Evolutionary conservation across 2,113 vertebrate species (phyloP), one percentile per base, ranked within the genome.

Genomic region (Nipponia nippon): DNA sequence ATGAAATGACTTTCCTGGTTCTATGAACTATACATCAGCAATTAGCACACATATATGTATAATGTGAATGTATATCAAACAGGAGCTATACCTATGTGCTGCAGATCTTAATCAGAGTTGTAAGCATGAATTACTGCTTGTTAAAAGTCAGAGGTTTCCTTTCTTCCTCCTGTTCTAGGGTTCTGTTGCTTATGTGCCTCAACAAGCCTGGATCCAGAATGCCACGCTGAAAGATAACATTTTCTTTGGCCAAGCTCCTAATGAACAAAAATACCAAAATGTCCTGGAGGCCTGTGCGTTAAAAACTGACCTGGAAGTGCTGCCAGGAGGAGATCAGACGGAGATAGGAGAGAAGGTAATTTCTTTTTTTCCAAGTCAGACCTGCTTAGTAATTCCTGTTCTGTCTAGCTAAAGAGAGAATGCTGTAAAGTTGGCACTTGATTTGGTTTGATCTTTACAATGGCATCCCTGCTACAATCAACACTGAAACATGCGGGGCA

Each of bases 151-250:
- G 44, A 65, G 47, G 8, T 86, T 97, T 92, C 65, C 10, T 75
- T 53, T 88, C 38, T 67, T 78, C 69, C 7, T 56, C 32, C 29
- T 40, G 5, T 87, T 90, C 19, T 53, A 99, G 99, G 99, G 99
- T 9, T 99, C 99, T 9, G 98, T 99, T 95, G 99, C 99, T 19
- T 99, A 99, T 2, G 99, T 99, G 58, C 99, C 99, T 34, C 99
- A 99, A 95, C 99, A 99, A 96, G 99, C 99, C 15, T 99, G 99
- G 99, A 99, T 99, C 94, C 99, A 99, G 98, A 99, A 99, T 9
- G 98, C 98, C 94, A 99, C 99, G 0, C 97, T 99, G 93, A 99
- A 99, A 94, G 99, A 99, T 91, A 99, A 99, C 76, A 99, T 99
- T 97, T 97, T 99, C 63, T 99, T 99, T 85, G 99, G 99, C 65